Evolutionary conservation across 2,888 invertebrate species (phyloP), one percentile per base, ranked within the genome.

Genomic region (Caenorhabditis plicata): DNA sequence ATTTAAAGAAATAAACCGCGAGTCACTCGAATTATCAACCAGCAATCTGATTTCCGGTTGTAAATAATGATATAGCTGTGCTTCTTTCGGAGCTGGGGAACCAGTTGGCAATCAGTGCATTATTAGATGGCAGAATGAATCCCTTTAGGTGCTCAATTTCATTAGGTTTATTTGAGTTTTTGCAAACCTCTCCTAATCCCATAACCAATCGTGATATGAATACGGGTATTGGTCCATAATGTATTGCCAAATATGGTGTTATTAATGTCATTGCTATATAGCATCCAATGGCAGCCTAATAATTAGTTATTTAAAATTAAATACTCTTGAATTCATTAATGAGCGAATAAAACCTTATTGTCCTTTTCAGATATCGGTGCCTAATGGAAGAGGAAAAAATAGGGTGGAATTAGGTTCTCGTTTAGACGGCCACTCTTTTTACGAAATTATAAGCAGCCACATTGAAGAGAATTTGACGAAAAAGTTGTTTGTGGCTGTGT

Each of bases 101-200:
- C 75, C 75, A 75, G 27, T 72, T 62, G 19, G 72, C 58, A 15
- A 74, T 66, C n/a, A 75, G 64, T 13, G 71, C 57, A 26, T 75
- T 75, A 50, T 69, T 64, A 4, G 74, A 55, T 1, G 75, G 75
- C 5, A 73, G 53, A n/a, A 73, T 62, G 38, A 75, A 67, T 7
- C 73, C 71, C 64, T 70, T 52, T 19, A 3, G 4, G 3, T 8
- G 4, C 11, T 27, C 5, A 27, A 27, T 9, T 5, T 20, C 39
- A 33, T 5, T n/a, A 33, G 4, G 4, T 36, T 36, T 19, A 20
- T 19, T 7, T 17, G 36, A 36, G 5, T 36, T 36, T 36, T 36
- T 17, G 11, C 39, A 22, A 27, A 72, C 72, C 64, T 74, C 74
- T 36, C 71, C 75, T 27, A 75, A 47, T 27, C 75, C 75, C 71